These are phyloP conservation scores for Bellardia bayeri DNA, from an alignment of 2,888 invertebrate species.

Conservation along the genomic window DNA sequence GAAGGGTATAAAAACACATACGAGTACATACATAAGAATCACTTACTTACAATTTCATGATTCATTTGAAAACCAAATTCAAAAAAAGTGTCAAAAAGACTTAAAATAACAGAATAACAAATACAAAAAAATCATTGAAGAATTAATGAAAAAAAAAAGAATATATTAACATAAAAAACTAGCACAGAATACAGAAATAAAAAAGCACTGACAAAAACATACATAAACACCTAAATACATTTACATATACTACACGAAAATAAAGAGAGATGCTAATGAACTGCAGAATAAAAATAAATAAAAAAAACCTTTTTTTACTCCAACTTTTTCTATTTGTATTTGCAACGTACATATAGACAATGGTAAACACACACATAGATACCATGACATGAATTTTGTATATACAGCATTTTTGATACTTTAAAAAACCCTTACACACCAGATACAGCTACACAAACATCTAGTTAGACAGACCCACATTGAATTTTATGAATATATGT, in stretches of 20 bases:
- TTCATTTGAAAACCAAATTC: constrained; percentile 67
- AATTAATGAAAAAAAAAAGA: constrained; percentile 35
- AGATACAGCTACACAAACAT: constrained; percentile 1
- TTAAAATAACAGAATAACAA: constrained; percentile 41
- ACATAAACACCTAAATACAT: constrained; percentile 38
- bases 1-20: constrained; percentile 3
- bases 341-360: constrained; percentile 16
- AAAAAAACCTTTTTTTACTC: constrained; percentile 64
- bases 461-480: background rate
- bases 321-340: constrained; percentile 62
- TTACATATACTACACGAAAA: constrained; percentile 32
- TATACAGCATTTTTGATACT: constrained; percentile 8
- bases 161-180: constrained; percentile 69
- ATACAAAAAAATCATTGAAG: constrained; percentile 17
- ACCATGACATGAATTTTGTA: background rate
- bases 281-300: constrained; percentile 60
- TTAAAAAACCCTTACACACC: constrained; percentile 15
- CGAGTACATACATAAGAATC: constrained; percentile 3
- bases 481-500: constrained; percentile 16
- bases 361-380: background rate
- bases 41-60: constrained; percentile 56
- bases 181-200: constrained; percentile 63
- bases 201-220: constrained; percentile 22
- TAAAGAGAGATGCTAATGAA: constrained; percentile 69
- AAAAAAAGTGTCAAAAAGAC: background rate